Percentiles rank a stretch among this genome's conserved stretches.
phyloP scores from a whole-genome alignment of 2,113 vertebrate genomes.

The Rhinolophus sinicus region DNA sequence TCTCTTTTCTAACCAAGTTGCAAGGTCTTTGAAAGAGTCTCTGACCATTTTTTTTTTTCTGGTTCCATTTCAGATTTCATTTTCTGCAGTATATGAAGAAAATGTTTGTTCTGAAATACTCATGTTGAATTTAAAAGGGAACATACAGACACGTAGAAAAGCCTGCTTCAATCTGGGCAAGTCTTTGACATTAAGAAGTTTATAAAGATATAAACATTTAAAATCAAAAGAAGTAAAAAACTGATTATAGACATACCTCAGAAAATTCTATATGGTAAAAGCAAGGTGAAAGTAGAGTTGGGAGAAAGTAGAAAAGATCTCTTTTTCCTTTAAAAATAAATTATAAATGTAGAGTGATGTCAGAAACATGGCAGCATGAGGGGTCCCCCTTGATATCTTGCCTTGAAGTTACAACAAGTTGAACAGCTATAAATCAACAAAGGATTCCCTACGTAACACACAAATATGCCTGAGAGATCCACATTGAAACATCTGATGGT shows the following conservation, averaged over 20 bases:
- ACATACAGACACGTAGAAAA: not conserved
- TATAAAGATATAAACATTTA: not conserved
- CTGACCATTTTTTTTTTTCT: not conserved
- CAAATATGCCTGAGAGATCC: too few species aligned
- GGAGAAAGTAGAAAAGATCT: not conserved
- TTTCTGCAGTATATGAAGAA: not conserved
- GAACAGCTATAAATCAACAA: too few species aligned
- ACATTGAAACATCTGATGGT: too few species aligned
- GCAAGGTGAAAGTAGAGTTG: not conserved
- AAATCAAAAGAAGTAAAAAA: conserved; percentile 17
- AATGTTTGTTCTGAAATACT: not conserved
- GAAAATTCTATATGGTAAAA: not conserved
- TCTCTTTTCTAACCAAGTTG: not conserved
- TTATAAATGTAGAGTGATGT: too few species aligned
- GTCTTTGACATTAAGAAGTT: not conserved
- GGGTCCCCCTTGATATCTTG: too few species aligned
- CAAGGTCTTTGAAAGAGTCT: not conserved
- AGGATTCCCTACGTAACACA: too few species aligned
- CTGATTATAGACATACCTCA: not conserved
- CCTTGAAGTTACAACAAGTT: too few species aligned
- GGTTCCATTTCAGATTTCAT: not conserved
- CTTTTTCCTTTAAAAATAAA: not conserved
- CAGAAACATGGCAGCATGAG: too few species aligned
- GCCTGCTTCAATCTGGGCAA: not conserved
- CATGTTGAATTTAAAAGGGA: not conserved